Evolutionary conservation across 2,888 invertebrate genomes (phyloP).

Genomic region (Chymomyza procnemis): DNA sequence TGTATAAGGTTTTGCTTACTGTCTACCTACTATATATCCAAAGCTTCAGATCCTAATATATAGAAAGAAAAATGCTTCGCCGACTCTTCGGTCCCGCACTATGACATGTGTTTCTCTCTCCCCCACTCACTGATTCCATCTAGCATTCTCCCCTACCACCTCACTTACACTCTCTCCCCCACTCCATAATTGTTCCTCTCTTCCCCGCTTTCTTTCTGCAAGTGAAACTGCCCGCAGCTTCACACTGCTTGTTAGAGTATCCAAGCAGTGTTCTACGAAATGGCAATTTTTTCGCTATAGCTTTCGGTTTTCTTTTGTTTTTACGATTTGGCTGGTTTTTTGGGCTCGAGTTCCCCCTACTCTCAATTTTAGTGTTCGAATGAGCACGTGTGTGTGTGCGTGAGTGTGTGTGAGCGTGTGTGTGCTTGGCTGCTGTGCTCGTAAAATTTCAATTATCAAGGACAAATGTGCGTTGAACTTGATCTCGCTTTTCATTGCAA

Average conservation of each 20-base stretch:
- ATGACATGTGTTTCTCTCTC: too few species aligned
- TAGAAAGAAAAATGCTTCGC: too few species aligned
- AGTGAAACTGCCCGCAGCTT: too few species aligned
- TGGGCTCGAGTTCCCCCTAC: constrained; percentile 59
- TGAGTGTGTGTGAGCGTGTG: neutral
- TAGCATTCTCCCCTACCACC: too few species aligned
- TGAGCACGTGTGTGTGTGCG: constrained; percentile 6
- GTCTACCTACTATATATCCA: too few species aligned
- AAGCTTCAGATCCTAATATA: too few species aligned
- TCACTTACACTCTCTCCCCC: too few species aligned
- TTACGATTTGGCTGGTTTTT: constrained; percentile 45
- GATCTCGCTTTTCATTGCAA: constrained; percentile 68
- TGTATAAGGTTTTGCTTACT: too few species aligned
- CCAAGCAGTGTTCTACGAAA: neutral
- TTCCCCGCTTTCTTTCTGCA: too few species aligned
- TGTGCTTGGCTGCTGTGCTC: constrained; percentile 21
- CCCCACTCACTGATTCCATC: too few species aligned
- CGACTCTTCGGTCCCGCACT: too few species aligned
- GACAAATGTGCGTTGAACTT: constrained; percentile 73
- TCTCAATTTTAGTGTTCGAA: constrained; percentile 3
- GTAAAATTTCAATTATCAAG: constrained; percentile 64
- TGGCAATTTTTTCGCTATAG: neutral
- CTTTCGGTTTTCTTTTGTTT: constrained; percentile 28
- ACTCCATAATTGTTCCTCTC: too few species aligned
- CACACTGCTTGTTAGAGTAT: neutral